Evolutionary conservation across 1,140 invertebrate species (phyloP).

Genomic region (Melipona quadrifasciata): DNA sequence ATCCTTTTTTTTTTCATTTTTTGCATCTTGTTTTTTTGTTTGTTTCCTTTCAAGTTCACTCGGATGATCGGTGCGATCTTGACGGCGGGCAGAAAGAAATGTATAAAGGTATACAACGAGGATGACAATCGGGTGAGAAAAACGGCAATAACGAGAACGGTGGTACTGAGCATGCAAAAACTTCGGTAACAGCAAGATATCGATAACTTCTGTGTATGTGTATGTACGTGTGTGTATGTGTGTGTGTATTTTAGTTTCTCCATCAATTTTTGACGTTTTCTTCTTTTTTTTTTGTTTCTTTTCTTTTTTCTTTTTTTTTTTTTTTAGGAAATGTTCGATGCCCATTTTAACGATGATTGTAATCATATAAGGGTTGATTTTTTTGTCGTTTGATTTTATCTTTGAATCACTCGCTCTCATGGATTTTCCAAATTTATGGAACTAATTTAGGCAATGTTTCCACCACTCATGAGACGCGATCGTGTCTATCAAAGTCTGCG

Average conservation of each 20-base stretch:
- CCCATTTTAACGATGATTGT: background rate
- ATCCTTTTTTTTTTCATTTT: background rate
- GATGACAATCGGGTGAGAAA: constrained; percentile 19
- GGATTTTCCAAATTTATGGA: background rate
- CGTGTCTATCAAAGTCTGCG: constrained; percentile 38
- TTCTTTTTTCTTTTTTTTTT: background rate
- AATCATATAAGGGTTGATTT: background rate
- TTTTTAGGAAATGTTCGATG: background rate
- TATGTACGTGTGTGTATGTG: background rate
- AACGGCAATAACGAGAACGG: constrained; percentile 13
- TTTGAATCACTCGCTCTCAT: background rate
- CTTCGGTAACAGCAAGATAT: constrained; percentile 32
- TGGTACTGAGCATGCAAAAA: constrained; percentile 36
- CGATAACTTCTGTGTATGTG: background rate
- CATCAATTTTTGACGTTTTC: too few relatives aligned
- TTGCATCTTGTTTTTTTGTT: background rate
- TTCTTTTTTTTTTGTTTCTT: background rate
- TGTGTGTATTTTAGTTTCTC: background rate
- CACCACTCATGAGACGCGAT: constrained; percentile 18
- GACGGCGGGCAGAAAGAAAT: constrained; percentile 12
- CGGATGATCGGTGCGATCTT: constrained; percentile 35
- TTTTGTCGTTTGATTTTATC: background rate
- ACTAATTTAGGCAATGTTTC: background rate
- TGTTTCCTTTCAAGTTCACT: background rate
- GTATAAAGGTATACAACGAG: constrained; percentile 10